A percentile compares a stretch with the other conserved stretches of the same genome.
Evolutionary conservation across 2,113 vertebrate genomes (phyloP).

Genomic region (Neolamprologus longior): DNA sequence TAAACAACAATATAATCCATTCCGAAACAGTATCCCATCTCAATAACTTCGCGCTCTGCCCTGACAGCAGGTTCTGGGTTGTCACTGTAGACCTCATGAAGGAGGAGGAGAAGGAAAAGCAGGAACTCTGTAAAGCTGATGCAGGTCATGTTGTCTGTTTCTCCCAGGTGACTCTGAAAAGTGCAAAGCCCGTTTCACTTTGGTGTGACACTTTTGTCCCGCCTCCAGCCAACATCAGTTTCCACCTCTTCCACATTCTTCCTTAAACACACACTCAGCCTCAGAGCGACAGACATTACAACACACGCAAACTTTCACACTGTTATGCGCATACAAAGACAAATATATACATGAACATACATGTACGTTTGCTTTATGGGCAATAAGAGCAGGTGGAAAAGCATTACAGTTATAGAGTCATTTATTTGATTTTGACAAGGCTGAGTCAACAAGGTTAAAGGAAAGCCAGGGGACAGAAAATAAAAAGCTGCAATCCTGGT

Average conservation of each 20-base stretch:
- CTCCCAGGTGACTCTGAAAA: neutral
- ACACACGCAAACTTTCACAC: neutral
- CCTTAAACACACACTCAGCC: neutral
- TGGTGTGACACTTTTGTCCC: constrained; percentile 32
- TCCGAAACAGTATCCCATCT: constrained; percentile 65
- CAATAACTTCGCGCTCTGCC: neutral
- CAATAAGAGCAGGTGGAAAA: neutral
- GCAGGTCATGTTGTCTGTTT: neutral
- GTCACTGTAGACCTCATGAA: constrained; percentile 4
- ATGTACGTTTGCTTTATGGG: neutral
- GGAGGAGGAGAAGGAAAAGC: constrained; percentile 44
- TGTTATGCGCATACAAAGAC: neutral
- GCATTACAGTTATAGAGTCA: neutral
- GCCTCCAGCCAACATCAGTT: constrained; percentile 38
- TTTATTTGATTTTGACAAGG: neutral
- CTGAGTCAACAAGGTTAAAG: neutral
- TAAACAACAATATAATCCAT: constrained; percentile 62
- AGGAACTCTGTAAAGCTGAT: neutral
- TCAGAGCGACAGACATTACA: neutral
- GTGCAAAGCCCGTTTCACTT: neutral
- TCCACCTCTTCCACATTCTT: constrained; percentile 14
- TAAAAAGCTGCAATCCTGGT: neutral
- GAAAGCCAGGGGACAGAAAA: neutral
- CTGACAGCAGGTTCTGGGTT: constrained; percentile 26
- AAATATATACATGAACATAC: neutral